Conservation (phyloP, 1,140 invertebrate species). For the Drosophila ironensis region DNA sequence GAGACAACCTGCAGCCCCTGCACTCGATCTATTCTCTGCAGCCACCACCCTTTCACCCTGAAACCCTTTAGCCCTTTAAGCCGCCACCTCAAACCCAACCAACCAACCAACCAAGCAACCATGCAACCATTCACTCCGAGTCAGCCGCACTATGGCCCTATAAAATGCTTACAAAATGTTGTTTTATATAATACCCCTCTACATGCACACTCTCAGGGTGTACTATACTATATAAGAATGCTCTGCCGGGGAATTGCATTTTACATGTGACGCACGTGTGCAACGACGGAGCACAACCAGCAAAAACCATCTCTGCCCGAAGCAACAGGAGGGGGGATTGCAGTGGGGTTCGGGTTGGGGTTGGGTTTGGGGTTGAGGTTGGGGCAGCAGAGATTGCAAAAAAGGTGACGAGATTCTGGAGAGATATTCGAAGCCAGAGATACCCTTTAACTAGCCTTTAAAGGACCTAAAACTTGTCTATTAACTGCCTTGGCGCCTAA, state of each 20-base stretch:
- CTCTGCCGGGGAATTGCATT: slow-evolving; percentile 60
- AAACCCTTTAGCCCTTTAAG: background rate
- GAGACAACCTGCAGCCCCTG: background rate
- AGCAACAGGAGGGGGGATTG: slow-evolving; percentile 41
- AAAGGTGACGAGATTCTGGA: no score
- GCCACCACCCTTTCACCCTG: background rate
- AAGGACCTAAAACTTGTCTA: no score
- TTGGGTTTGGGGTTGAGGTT: background rate
- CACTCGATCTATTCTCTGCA: background rate
- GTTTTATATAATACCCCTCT: slow-evolving; percentile 61
- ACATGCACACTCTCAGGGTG: background rate
- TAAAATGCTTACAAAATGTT: slow-evolving; percentile 80
- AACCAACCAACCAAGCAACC: no score
- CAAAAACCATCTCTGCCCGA: slow-evolving; percentile 44
- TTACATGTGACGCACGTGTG: slow-evolving; percentile 74
- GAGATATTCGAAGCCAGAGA: no score
- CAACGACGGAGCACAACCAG: slow-evolving; percentile 46
- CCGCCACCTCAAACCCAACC: slow-evolving; percentile 4
- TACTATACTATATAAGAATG: slow-evolving; percentile 12
- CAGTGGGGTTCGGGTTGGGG: background rate
- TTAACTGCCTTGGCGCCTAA: no score
- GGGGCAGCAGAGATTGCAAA: no score
- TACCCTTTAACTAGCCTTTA: no score
- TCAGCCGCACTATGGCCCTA: slow-evolving; percentile 65
- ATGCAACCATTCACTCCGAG: slow-evolving; percentile 40